Percentiles rank a stretch among this genome's conserved stretches.
Evolutionary conservation across 2,113 vertebrate genomes (phyloP).

Genomic region (Arenaria interpres): DNA sequence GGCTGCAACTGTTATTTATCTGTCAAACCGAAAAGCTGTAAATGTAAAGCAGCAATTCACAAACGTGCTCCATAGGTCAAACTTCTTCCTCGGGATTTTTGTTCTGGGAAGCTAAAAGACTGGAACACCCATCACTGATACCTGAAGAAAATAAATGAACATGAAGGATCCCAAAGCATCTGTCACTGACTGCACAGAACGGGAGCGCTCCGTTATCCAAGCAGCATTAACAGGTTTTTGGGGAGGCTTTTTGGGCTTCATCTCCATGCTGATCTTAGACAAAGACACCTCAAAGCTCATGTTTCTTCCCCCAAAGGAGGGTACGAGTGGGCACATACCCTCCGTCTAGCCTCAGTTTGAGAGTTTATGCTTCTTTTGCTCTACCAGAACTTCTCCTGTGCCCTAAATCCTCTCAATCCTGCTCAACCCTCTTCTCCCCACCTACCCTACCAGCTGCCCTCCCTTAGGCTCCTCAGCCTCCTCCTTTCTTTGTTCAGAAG

Average conservation of each 20-base stretch:
- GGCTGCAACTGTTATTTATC: background rate
- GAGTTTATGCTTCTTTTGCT: background rate
- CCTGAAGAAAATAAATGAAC: background rate
- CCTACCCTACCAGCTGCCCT: background rate
- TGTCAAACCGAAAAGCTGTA: background rate
- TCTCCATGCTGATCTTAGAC: background rate
- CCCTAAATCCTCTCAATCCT: background rate
- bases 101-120: background rate
- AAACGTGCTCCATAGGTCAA: background rate
- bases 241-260: background rate
- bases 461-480: background rate
- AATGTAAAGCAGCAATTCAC: background rate
- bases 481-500: background rate
- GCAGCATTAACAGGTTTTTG: background rate
- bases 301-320: rapidly evolving
- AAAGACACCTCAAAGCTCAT: background rate
- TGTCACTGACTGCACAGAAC: background rate
- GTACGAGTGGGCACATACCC: background rate
- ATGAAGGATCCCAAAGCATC: background rate
- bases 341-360: background rate
- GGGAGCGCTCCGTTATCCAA: background rate
- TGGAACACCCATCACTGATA: background rate
- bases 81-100: background rate
- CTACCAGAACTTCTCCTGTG: background rate
- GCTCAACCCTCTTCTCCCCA: background rate